Evolutionary conservation across 2,797 vertebrate genomes (phyloP).

Genomic region (Rhadinocentrus ornatus): DNA sequence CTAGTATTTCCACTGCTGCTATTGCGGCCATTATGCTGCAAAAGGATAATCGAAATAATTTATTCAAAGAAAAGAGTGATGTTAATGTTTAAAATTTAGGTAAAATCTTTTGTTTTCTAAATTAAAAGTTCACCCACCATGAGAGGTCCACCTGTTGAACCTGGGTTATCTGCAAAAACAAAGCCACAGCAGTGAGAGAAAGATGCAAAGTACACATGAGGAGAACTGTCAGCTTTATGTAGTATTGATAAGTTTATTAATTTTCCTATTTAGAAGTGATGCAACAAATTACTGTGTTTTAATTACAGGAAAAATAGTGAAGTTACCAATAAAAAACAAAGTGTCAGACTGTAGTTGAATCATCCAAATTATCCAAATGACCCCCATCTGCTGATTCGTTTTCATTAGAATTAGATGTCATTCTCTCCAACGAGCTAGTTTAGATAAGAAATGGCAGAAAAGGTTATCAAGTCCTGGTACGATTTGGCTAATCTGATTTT

Average conservation of each 20-base stretch:
- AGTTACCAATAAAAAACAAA: constrained; percentile 70
- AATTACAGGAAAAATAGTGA: constrained; percentile 61
- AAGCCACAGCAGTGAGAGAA: constrained; percentile 48
- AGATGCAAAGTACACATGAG: constrained; percentile 41
- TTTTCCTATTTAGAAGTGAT: constrained; percentile 59
- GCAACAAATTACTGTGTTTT: constrained; percentile 65
- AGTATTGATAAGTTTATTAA: constrained; percentile 48
- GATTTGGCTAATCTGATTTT: constrained; percentile 55
- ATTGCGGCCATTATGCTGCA: constrained; percentile 84
- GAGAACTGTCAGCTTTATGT: constrained; percentile 32
- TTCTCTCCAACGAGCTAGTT: constrained; percentile 69
- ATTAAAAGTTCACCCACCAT: constrained; percentile 78
- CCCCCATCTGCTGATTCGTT: constrained; percentile 69
- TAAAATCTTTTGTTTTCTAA: too few relatives aligned
- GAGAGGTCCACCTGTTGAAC: constrained; percentile 84
- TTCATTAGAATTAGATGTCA: constrained; percentile 70
- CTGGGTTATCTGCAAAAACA: constrained; percentile 85
- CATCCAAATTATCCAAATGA: constrained; percentile 72
- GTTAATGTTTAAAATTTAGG: background rate
- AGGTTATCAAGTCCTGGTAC: constrained; percentile 56
- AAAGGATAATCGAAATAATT: background rate
- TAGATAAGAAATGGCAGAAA: constrained; percentile 69
- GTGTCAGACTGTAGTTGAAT: constrained; percentile 69
- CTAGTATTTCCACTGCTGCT: constrained; percentile 71
- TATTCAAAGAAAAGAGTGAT: background rate